phyloP scores from a whole-genome alignment of 1,140 invertebrate species.

The Homalodisca vitripennis region DNA sequence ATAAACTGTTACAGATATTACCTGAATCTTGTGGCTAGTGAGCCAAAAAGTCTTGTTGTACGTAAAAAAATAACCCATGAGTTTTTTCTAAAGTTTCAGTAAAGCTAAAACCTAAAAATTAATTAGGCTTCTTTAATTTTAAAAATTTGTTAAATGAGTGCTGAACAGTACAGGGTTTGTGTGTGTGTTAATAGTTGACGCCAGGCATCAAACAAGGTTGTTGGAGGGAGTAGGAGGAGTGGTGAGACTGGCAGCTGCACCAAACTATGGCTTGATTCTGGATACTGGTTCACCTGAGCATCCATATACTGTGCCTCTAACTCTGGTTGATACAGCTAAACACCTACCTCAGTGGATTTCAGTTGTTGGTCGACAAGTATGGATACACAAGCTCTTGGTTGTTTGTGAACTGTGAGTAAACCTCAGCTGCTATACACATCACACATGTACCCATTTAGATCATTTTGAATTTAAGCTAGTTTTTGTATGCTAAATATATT shows the following conservation, averaged over 20 bases:
- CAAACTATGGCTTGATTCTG: neutral
- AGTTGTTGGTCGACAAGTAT: neutral
- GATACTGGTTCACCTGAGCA: neutral
- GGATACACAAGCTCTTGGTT: neutral
- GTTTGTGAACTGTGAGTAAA: neutral
- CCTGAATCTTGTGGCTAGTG: no score
- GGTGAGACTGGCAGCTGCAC: neutral
- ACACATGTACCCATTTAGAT: no score
- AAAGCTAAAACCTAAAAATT: neutral
- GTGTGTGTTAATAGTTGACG: neutral
- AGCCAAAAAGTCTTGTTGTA: no score
- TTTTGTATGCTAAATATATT: neutral
- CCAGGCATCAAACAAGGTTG: neutral
- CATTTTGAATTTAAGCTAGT: no score
- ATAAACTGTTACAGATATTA: no score
- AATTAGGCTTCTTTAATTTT: neutral
- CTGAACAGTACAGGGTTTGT: neutral
- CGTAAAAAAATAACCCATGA: no score
- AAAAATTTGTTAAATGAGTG: neutral
- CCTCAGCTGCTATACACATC: no score
- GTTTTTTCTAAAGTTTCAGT: neutral
- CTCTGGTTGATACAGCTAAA: neutral
- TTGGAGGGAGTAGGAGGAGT: neutral
- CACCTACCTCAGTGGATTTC: neutral
- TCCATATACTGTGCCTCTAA: neutral